Evolutionary conservation across 2,113 vertebrate genomes (phyloP), one percentile per base, ranked within the genome.

Genomic region (Ptilorrhoa leucosticta): DNA sequence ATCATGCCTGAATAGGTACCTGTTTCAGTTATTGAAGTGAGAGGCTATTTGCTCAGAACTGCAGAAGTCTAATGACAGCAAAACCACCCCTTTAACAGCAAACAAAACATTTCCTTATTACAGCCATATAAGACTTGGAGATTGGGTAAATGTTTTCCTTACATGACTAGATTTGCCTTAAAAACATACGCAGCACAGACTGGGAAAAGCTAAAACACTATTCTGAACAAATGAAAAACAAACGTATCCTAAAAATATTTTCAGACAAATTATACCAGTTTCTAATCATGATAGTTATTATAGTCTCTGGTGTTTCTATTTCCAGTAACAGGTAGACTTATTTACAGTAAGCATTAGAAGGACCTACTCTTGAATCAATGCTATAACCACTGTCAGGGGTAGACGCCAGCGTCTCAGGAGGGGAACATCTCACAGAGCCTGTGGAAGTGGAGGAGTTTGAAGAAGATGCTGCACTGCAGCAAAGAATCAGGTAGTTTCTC

Each of bases 401-500:
- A 78, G 99, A 99, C 96, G 99, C 99, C 98, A 99, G 98, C 97
- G 99, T 99, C 98, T 99, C 99, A 4, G 99, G 99, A 80, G 99
- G 99, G 95, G 99, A 99, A 94, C 99, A 99, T 97, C 99, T 98
- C 97, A 99, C 98, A 83, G 99, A 99, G 90, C 99, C 99, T 23
- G 99, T 87, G 24, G 98, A 98, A 40, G 98, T 45, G 42, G 98
- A 98, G 28, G 97, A 97, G 3, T 97, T 91, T 3, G 98, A 56
- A 53, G 98, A 98, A 20, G 98, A 98, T 16, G 99, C 99, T 21
- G 99, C 98, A 90, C 99, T 99, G 98, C 99, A 99, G 98, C 99
- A 99, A 54, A 99, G 98, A 68, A 99, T 99, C 96, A 99, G 98
- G 93, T 99, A 99, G 98, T 99, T 99, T 95, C 99, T 99, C 99